These are phyloP conservation scores for Ochlodes sylvanus DNA, from an alignment of 2,888 invertebrate genomes.

Conservation along the genomic window DNA sequence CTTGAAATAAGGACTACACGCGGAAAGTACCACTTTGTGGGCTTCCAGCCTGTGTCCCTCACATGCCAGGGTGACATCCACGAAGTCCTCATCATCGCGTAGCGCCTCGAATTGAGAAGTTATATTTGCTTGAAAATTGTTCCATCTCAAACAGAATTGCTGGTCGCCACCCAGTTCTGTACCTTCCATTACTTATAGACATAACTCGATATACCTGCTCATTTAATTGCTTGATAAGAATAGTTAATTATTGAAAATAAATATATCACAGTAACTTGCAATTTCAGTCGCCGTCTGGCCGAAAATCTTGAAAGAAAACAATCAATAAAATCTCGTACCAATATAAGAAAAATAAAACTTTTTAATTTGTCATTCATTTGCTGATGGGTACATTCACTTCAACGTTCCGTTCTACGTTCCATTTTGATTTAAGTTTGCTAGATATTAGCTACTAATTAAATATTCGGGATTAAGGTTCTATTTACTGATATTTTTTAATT, in stretches of 20 bases:
- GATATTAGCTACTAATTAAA: neutral
- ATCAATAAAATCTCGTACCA: constrained; percentile 86
- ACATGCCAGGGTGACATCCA: constrained; percentile 94
- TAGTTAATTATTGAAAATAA: constrained; percentile 84
- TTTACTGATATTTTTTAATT: neutral
- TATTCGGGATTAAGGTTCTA: neutral
- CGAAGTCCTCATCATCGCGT: constrained; percentile 94
- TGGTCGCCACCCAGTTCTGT: constrained; percentile 89
- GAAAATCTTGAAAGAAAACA: constrained; percentile 86
- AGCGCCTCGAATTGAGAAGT: constrained; percentile 94
- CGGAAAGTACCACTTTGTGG: constrained; percentile 93
- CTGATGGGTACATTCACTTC: constrained; percentile 83
- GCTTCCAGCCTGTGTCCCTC: constrained; percentile 93
- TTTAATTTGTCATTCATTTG: constrained; percentile 84
- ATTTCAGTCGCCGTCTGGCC: constrained; percentile 86
- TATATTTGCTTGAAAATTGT: constrained; percentile 95
- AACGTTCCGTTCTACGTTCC: constrained; percentile 72
- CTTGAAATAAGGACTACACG: constrained; percentile 95
- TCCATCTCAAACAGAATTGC: constrained; percentile 96
- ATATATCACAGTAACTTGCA: constrained; percentile 86
- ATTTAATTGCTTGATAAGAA: constrained; percentile 85
- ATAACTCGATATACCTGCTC: constrained; percentile 85
- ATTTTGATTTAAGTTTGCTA: constrained; percentile 55
- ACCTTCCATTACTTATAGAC: constrained; percentile 86
- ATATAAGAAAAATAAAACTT: constrained; percentile 85